Conservation (phyloP, 1,140 invertebrate species). For the Acromyrmex echinatior region DNA sequence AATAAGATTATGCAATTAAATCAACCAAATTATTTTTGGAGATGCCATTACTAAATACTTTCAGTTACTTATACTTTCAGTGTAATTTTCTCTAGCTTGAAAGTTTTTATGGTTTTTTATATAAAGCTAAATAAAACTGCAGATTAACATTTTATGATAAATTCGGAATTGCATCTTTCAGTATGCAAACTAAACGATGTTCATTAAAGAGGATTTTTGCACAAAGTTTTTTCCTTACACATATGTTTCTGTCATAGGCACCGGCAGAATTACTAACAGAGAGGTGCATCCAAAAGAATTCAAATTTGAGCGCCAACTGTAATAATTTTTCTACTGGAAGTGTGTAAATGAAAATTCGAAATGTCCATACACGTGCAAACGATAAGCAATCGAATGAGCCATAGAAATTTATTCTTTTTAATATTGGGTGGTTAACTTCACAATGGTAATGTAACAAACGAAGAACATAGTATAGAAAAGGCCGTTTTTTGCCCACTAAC, state of each 20-base stretch:
- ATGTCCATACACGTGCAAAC: no score
- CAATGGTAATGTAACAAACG: no score
- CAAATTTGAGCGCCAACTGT: no score
- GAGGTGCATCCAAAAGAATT: no score
- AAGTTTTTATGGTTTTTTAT: neutral
- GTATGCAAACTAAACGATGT: neutral
- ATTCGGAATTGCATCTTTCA: neutral
- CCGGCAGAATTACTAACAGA: no score
- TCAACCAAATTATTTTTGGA: neutral
- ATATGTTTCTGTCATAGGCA: neutral
- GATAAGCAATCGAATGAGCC: no score
- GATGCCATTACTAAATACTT: neutral
- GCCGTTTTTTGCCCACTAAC: no score
- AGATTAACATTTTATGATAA: neutral
- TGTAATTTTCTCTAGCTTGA: constrained; percentile 17
- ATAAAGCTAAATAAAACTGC: neutral
- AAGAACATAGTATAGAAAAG: no score
- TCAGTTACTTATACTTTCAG: neutral
- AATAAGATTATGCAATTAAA: constrained; percentile 65
- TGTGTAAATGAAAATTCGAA: no score
- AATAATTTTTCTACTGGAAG: no score
- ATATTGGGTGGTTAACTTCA: no score
- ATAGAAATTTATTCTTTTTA: no score
- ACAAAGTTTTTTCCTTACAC: neutral
- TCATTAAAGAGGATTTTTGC: neutral